Evolutionary conservation across 2,888 invertebrate species (phyloP).

Genomic region (Sarcophaga subvicina): DNA sequence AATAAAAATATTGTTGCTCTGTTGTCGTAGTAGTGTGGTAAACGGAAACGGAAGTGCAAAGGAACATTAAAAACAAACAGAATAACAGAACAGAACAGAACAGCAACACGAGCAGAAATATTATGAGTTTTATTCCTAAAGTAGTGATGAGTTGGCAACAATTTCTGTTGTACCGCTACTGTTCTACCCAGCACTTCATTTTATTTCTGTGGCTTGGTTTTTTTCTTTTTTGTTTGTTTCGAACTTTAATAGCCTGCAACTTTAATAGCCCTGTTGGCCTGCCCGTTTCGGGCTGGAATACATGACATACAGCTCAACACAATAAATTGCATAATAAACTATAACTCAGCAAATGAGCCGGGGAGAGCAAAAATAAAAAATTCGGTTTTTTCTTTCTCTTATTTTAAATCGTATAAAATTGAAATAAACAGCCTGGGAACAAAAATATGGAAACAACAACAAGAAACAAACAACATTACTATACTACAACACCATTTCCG

Average conservation of each 20-base stretch:
- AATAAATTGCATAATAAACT: conserved; percentile 58
- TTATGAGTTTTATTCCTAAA: background rate
- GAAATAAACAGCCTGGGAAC: conserved; percentile 27
- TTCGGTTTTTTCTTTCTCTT: no score
- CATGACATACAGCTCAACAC: conserved; percentile 44
- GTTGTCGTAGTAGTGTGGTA: conserved; percentile 29
- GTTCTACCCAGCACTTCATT: conserved; percentile 37
- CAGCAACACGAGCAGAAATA: background rate
- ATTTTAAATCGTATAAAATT: conserved; percentile 3
- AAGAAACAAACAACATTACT: conserved; percentile 60
- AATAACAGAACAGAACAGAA: background rate
- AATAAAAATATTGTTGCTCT: background rate
- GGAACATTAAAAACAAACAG: conserved; percentile 2
- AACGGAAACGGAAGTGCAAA: conserved; percentile 65
- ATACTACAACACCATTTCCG: conserved; percentile 61
- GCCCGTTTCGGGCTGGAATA: background rate
- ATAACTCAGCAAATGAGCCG: conserved; percentile 18
- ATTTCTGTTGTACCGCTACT: conserved; percentile 27
- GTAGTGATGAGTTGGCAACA: conserved; percentile 63
- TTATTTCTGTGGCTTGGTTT: conserved; percentile 44
- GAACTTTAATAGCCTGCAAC: conserved; percentile 54
- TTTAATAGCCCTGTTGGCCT: conserved; percentile 51
- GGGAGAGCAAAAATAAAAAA: no score
- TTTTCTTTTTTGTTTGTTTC: background rate
- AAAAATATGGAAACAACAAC: conserved; percentile 23